phyloP scores from a whole-genome alignment of 2,888 invertebrate genomes.

The Myopa testacea region DNA sequence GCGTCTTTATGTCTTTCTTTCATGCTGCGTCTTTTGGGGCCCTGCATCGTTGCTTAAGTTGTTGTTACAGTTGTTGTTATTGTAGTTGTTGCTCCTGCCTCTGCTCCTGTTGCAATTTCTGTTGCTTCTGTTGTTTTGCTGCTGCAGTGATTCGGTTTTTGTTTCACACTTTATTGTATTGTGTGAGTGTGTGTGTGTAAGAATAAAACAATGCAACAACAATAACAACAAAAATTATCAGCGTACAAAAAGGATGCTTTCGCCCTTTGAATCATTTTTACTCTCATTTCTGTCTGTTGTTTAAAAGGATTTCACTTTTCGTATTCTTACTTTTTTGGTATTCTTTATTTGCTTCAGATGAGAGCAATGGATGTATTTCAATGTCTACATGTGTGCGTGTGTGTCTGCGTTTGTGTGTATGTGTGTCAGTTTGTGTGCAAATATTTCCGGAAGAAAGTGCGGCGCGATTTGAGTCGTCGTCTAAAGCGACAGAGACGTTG shows the following conservation, averaged over 20 bases:
- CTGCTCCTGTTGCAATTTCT: too few relatives aligned
- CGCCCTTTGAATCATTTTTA: background rate
- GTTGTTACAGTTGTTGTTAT: background rate
- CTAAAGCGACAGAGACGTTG: too few relatives aligned
- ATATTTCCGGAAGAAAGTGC: background rate
- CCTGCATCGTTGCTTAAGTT: background rate
- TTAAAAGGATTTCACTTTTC: constrained; percentile 5
- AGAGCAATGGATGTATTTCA: background rate
- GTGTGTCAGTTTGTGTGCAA: constrained; percentile 18
- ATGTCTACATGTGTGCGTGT: too few relatives aligned
- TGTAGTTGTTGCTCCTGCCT: background rate
- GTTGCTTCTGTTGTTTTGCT: background rate
- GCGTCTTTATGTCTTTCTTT: constrained; percentile 20
- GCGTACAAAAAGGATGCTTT: constrained; percentile 7
- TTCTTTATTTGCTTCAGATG: background rate
- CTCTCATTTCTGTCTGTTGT: constrained; percentile 6
- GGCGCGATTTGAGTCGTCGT: background rate
- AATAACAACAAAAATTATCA: background rate
- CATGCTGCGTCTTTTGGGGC: background rate
- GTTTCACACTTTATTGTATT: background rate
- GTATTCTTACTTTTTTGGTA: background rate
- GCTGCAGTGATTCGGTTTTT: constrained; percentile 11
- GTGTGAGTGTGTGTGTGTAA: background rate
- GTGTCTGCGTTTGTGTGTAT: constrained; percentile 24
- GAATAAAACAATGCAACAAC: background rate